Evolutionary conservation across 2,888 invertebrate species (phyloP), one percentile per base, ranked within the genome.

Genomic region (Euzetes globulus): DNA sequence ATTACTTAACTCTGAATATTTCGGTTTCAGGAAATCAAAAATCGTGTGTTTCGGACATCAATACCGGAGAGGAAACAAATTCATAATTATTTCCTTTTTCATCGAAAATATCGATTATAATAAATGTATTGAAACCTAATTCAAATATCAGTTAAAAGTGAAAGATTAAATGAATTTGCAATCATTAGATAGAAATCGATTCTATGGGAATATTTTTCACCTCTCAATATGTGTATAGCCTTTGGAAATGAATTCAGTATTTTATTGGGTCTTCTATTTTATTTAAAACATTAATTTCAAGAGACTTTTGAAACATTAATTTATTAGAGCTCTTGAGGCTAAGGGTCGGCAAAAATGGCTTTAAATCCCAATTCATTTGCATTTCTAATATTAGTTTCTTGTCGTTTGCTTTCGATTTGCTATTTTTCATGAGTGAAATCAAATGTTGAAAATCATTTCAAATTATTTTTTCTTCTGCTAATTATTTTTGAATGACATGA

Each of bases 1-100:
- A 65, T 25, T 19, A 19, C 63, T 19, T 37, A 58, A 58, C 27
- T 27, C 13, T 58, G 13, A 55, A 58, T 58, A 58, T 27, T 15
- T 22, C 29, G 27, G 58, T 58, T 58, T 58, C 58, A 58, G 58
- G 58, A 58, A 58, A 58, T 58, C 25, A 22, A 58, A 58, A 58
- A 29, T 58, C 58, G 58, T 58, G 58, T 58, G n/a, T 58, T 58
- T 58, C 15, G 58, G 58, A 58, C 58, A 58, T 41, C 41, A 41
- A 41, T 41, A 33, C 5, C 33, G 33, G 9, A 33, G n/a, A n/a
- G n/a, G 33, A 33, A 33, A 9, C 41, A 41, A 41, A 41, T 41
- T 41, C 41, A 41, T 41, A 41, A 41, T 13, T 41, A 41, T 41
- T 41, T 41, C 13, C 11, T 5, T 41, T 41, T 13, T 7, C 41